Evolutionary conservation across 2,888 invertebrate species (phyloP).

Genomic region (Drosophila vallismaia): DNA sequence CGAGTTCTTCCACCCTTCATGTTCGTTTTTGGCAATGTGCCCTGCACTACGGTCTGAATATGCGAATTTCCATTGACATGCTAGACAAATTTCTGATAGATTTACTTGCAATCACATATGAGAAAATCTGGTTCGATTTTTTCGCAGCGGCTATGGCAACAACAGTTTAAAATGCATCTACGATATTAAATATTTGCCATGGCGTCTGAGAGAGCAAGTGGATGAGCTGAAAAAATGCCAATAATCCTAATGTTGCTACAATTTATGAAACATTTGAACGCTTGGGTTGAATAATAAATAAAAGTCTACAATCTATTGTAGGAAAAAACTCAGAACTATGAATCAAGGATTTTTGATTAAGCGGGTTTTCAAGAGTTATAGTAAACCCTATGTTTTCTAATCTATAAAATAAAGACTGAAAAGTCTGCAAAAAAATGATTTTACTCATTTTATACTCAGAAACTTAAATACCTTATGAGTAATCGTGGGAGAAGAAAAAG

Average conservation of each 20-base stretch:
- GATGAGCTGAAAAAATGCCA: conserved; percentile 14
- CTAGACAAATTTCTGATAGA: conserved; percentile 39
- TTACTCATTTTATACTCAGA: too few relatives aligned
- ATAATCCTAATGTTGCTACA: conserved; percentile 26
- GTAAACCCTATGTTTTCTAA: too few relatives aligned
- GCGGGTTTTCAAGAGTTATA: too few relatives aligned
- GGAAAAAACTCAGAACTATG: too few relatives aligned
- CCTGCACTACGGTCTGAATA: conserved; percentile 8
- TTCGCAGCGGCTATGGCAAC: conserved; percentile 3
- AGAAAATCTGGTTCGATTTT: conserved; percentile 23
- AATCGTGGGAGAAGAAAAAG: too few relatives aligned
- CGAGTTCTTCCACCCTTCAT: conserved; percentile 3
- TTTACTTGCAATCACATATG: conserved; percentile 10
- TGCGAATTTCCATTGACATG: conserved; percentile 33
- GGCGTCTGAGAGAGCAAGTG: not conserved
- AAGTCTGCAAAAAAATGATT: too few relatives aligned
- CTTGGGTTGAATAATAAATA: not conserved
- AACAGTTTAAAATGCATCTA: conserved; percentile 13
- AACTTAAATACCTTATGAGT: too few relatives aligned
- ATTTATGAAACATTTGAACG: conserved; percentile 7
- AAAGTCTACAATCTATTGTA: too few relatives aligned
- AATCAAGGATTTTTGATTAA: too few relatives aligned
- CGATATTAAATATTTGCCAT: conserved; percentile 41
- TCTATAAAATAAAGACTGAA: too few relatives aligned
- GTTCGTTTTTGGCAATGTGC: conserved; percentile 36